Conservation (phyloP, 2,888 invertebrate species). For the Fabriciana adippe region DNA sequence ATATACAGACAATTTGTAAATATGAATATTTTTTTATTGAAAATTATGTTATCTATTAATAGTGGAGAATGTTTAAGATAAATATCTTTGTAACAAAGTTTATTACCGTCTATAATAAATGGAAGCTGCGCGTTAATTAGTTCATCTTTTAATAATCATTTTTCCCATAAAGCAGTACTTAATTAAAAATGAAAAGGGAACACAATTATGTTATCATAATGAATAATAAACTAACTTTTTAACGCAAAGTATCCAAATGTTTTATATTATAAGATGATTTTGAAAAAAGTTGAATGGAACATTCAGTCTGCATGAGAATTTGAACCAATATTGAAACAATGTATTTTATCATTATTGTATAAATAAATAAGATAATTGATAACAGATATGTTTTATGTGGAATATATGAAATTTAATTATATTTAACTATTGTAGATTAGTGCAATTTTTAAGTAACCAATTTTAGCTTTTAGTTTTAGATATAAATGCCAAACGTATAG, state of each 20-base stretch:
- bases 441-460: constrained; percentile 5
- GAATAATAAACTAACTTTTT: neutral
- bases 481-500: constrained; percentile 7
- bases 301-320: constrained; percentile 9
- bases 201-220: neutral
- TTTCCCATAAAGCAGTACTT: neutral
- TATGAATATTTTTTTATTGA: neutral
- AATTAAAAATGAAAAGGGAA: neutral
- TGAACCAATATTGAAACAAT: neutral
- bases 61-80: too few species aligned
- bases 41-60: neutral
- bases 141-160: neutral
- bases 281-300: constrained; percentile 4
- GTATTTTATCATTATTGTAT: neutral
- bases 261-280: constrained; percentile 2
- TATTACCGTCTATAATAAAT: neutral
- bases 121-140: constrained; percentile 8
- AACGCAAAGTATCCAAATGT: neutral
- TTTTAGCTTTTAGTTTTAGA: constrained; percentile 8
- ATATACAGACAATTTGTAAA: neutral
- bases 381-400: neutral
- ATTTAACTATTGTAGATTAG: neutral
- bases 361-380: neutral
- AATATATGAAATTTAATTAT: neutral
- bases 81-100: neutral